Evolutionary conservation across 2,797 vertebrate species (phyloP).

Genomic region (Anguilla marmorata): DNA sequence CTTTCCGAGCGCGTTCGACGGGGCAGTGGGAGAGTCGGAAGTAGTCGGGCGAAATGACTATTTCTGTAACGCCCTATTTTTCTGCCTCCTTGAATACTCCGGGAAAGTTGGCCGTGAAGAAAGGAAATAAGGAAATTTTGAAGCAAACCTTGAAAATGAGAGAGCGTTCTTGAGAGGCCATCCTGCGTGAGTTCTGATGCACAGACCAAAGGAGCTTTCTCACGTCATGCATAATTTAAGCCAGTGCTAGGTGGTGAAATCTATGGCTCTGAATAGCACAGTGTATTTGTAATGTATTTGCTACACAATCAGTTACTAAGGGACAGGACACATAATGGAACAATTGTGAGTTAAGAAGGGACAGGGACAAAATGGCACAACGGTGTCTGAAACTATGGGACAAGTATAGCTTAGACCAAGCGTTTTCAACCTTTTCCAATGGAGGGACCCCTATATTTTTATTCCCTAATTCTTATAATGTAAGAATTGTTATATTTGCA

Average conservation of each 20-base stretch:
- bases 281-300: conserved; percentile 23
- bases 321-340: too few relatives aligned
- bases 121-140: conserved; percentile 56
- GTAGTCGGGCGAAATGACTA: conserved; percentile 57
- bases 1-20: conserved; percentile 50
- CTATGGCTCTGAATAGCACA: conserved; percentile 36
- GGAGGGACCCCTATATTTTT: too few relatives aligned
- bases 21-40: conserved; percentile 17
- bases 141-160: conserved; percentile 63
- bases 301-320: not conserved
- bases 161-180: conserved; percentile 53
- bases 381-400: not conserved
- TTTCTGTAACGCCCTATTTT: conserved; percentile 58
- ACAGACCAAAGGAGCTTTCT: conserved; percentile 60
- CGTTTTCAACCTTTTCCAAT: too few relatives aligned
- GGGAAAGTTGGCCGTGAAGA: conserved; percentile 60
- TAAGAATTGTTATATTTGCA: too few relatives aligned
- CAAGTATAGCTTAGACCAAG: not conserved
- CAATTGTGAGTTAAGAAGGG: conserved; percentile 31
- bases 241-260: conserved; percentile 50
- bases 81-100: conserved; percentile 50
- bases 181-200: conserved; percentile 48
- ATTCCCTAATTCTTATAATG: too few relatives aligned
- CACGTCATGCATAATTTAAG: conserved; percentile 64
- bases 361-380: conserved; percentile 47